Evolutionary conservation across 2,797 vertebrate species (phyloP), one percentile per base, ranked within the genome.

Genomic region (Neosilurus mollespiculum): DNA sequence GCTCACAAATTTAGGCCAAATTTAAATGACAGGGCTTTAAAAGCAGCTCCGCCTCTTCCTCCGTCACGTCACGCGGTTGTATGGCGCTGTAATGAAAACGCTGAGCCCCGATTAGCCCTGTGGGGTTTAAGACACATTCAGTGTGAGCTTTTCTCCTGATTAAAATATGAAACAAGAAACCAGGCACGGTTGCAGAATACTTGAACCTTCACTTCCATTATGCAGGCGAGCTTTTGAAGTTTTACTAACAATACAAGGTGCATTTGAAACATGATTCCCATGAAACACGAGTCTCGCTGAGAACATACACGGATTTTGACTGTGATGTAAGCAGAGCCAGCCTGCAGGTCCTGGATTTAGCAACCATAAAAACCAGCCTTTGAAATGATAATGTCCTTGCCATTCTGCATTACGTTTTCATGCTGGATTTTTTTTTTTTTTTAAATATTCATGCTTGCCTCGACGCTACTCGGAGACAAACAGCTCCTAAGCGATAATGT

Each of bases 301-400:
- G 54, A 34, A 54, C 26, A 37, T 9, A 9, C 54, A 15, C n/a
- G 53, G 66, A 54, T 73, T 81, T 78, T 62, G 64, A 24, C 67
- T 37, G 69, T 72, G 83, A 80, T 80, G 7, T 66, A 78, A 14
- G 37, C 26, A 62, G 66, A 53, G 82, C 22, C 83, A 81, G 81
- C 83, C 85, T 66, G 58, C 75, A 82, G 85, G 79, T 85, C 83
- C 81, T 82, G 58, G 77, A 83, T 86, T 84, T 59, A 82, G 78
- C 43, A 65, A 83, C 59, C 59, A 64, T 78, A 81, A 82, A 80
- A 81, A 81, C 20, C 10, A 84, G 72, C 83, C 88, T 89, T 89
- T 89, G 84, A 89, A 89, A 88, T 89, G 81, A 80, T 88, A 89
- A 89, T 89, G 81, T 72, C 26, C 67, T 85, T 84, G 71, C 78